Conservation (phyloP, 2,797 vertebrate species). For the Cuculus canorus region DNA sequence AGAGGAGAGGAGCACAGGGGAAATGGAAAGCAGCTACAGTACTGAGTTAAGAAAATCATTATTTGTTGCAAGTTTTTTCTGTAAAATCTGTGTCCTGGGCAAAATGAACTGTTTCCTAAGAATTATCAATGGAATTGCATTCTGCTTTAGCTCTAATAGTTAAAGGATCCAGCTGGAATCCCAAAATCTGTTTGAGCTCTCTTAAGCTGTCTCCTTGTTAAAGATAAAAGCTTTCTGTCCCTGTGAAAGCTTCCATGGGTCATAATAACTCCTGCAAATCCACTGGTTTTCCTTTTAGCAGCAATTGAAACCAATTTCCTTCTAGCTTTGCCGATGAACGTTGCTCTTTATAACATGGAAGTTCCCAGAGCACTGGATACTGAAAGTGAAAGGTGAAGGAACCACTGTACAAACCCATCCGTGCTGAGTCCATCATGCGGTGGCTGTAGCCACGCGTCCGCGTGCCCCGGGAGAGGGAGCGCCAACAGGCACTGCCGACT, state of each 20-base stretch:
- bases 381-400: neutral
- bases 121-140: neutral
- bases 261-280: neutral
- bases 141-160: neutral
- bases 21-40: neutral
- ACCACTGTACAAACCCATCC: accelerated
- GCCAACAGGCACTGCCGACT: too few relatives aligned
- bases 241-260: accelerated
- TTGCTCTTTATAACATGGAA: accelerated
- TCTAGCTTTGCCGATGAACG: neutral
- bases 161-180: neutral
- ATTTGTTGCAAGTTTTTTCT: neutral
- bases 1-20: neutral
- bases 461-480: neutral
- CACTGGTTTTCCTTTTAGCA: neutral
- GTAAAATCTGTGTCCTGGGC: neutral
- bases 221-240: neutral
- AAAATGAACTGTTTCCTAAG: neutral
- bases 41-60: too few relatives aligned
- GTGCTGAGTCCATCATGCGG: neutral
- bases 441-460: accelerated
- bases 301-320: too few relatives aligned
- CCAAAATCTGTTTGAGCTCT: neutral
- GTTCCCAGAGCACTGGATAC: accelerated
- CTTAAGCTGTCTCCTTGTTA: neutral